Evolutionary conservation across 1,140 invertebrate species (phyloP), one percentile per base, ranked within the genome.

Genomic region (Halyomorpha halys): DNA sequence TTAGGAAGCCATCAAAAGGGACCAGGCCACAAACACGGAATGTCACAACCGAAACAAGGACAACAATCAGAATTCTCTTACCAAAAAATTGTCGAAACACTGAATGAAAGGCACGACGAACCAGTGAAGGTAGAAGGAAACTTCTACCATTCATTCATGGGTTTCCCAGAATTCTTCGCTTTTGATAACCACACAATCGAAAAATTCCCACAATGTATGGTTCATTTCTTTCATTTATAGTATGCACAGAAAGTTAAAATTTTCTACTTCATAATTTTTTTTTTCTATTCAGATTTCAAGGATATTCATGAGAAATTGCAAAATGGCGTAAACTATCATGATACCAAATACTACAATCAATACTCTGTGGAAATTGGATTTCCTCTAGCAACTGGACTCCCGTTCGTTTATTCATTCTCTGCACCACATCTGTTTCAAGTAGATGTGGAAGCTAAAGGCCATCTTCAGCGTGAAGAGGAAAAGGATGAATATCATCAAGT

Each of bases 381-480:
- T 75, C 84, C 85, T 2, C 77, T 81, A 15, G 81, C 79, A 65
- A 80, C 76, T 63, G 85, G 85, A 70, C 74, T 86, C 56, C 84
- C 84, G 27, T 84, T 84, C 68, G 71, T 81, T 47, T 83, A 76
- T 72, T 79, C 76, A 18, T 76, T 81, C 47, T 78, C 80, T 62
- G 69, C 71, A 30, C 83, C 83, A 1, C 72, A 73, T 0, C 60
- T 84, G 3, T 6, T 75, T 0, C 74, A 71, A 39, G n/a, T 79
- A 13, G 73, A 75, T 51, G 75, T 79, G 4, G 71, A 78, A 61
- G 68, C 76, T 21, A 75, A 76, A 64, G 71, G 70, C 23, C 71
- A 73, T 21, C 71, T 73, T 45, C 68, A 75, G 54, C 72, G 74
- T 23, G 54, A 59, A 13, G 44, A 68, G 27, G 59, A 39, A 56